Base-by-base conservation (phyloP, 2,797 vertebrate genomes). In the Ceyx erithaca region DNA sequence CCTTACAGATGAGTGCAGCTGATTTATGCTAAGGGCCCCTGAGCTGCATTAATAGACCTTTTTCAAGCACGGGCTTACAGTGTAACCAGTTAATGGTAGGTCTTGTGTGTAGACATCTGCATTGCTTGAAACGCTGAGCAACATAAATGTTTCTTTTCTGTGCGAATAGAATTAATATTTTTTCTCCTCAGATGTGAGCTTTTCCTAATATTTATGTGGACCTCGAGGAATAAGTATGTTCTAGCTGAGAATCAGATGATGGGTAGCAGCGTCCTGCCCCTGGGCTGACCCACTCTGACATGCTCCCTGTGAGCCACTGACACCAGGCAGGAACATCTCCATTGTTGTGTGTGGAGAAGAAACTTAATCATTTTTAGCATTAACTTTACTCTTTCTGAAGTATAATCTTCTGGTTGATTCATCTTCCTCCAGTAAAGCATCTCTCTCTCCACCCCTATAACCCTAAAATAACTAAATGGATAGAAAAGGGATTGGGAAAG, bases 71-170 rank as follows among this genome's bases (percentile, higher is more conserved):
- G 71, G 28, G 9, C 8, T 54, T 72, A 28, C 3, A 23, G 21
- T 33, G 8, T 52, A 71, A 37, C 17, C 22, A 45, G 25, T 43
- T 49, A 49, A 19, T 0, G 2, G 17, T 21, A 57, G 46, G 69
- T 85, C 54, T 43, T 85, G 10, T 54, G 8, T 46, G 12, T 64
- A 43, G n/a, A n/a, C 17, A 9, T 85, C 14, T 78, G 4, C 19
- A 6, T 79, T 70, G 8, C 35, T 77, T 48, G 33, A 81, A 89
- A 41, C 1, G 1, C 41, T 20, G 22, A 84, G 49, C 22, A 40
- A 33, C 5, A 7, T 0, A 0, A 54, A 41, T 21, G 3, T 5
- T 69, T 9, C 40, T 22, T 77, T 66, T 66, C 37, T 43, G 28
- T 15, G 76, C 33, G 72, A 83, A 63, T 25, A 58, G 75, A 87